phyloP scores from a whole-genome alignment of 2,113 vertebrate species.

The Microcebus jonahi region DNA sequence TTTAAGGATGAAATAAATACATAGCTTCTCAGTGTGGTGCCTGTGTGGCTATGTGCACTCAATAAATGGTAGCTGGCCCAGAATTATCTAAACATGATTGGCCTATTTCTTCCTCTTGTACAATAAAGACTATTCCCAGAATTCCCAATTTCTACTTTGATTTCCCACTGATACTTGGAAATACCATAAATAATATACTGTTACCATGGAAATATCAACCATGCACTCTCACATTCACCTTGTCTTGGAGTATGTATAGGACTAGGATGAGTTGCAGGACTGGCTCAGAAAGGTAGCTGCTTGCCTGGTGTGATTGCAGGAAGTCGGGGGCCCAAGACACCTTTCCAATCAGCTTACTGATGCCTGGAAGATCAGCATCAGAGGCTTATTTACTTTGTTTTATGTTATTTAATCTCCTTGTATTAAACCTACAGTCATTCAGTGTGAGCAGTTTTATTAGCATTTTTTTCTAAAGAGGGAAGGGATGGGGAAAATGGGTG shows the following conservation, averaged over 20 bases:
- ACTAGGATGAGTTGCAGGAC: neutral
- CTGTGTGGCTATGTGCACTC: neutral
- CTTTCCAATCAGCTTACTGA: neutral
- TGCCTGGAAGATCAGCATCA: neutral
- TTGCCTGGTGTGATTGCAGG: neutral
- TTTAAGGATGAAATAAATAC: constrained; percentile 15
- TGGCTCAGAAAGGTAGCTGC: neutral
- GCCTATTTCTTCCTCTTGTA: neutral
- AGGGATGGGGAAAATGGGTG: neutral
- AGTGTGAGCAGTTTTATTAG: neutral
- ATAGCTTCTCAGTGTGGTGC: neutral
- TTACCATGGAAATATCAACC: neutral
- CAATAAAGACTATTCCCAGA: neutral
- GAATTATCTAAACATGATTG: neutral
- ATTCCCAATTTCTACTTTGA: neutral
- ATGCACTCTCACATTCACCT: neutral
- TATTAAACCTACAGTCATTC: neutral
- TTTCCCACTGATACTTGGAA: neutral
- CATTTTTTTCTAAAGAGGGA: neutral
- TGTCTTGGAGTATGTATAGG: neutral
- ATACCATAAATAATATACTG: neutral
- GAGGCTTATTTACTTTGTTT: neutral
- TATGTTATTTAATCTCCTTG: neutral
- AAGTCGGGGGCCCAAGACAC: neutral
- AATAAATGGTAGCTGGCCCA: neutral